Evolutionary conservation across 1,140 invertebrate species (phyloP).

Genomic region (Mesaphorura yosii): DNA sequence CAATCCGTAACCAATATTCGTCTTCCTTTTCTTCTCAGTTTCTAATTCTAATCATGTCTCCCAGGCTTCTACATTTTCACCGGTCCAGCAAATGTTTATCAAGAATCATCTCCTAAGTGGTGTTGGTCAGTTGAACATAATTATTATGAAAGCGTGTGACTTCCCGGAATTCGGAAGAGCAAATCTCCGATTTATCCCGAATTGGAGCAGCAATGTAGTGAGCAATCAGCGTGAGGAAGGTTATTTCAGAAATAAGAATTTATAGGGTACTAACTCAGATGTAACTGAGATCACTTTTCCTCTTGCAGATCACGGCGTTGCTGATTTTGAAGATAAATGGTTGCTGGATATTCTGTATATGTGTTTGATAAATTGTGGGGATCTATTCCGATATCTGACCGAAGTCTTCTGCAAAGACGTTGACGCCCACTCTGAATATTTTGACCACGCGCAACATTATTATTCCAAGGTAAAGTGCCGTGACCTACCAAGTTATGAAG

Average conservation of each 20-base stretch:
- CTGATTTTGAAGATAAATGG: conserved; percentile 7
- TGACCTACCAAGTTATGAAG: conserved; percentile 4
- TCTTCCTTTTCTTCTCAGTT: no score
- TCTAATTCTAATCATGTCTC: no score
- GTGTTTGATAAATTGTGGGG: conserved; percentile 23
- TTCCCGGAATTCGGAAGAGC: not conserved
- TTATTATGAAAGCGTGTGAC: conserved; percentile 19
- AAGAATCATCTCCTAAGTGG: conserved; percentile 18
- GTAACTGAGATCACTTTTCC: not conserved
- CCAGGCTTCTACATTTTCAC: no score
- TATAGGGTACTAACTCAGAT: not conserved
- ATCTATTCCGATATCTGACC: conserved; percentile 24
- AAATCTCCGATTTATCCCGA: conserved; percentile 1
- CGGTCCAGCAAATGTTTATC: conserved; percentile 12
- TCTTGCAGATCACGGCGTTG: not conserved
- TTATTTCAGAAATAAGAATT: not conserved
- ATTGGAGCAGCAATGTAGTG: conserved; percentile 11
- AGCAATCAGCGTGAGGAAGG: not conserved
- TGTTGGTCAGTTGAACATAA: conserved; percentile 16
- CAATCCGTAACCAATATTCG: no score
- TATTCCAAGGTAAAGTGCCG: conserved; percentile 18
- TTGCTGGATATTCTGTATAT: conserved; percentile 15
- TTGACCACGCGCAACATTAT: conserved; percentile 16
- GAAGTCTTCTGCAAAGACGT: conserved; percentile 6
- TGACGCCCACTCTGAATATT: conserved; percentile 8